Conservation (phyloP, 2,113 vertebrate genomes). For the Trematocara nigrifrons region DNA sequence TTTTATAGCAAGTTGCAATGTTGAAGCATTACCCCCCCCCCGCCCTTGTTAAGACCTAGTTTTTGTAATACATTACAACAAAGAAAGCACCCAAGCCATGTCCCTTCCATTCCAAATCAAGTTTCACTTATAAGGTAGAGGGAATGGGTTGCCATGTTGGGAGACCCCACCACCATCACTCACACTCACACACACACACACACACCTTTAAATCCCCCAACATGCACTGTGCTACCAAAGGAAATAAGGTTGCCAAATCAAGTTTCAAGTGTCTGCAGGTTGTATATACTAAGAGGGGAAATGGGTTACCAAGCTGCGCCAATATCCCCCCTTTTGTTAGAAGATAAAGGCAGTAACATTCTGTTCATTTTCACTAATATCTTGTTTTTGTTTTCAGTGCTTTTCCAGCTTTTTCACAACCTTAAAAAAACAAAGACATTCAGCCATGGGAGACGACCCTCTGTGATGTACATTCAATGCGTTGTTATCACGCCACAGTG, state of each 20-base stretch:
- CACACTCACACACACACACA: accelerated
- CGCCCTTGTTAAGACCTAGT: slow-evolving; percentile 5
- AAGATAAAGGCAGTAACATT: neutral
- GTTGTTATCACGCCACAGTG: neutral
- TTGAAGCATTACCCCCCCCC: neutral
- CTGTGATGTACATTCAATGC: neutral
- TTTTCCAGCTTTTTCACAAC: neutral
- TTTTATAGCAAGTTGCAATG: neutral
- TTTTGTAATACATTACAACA: neutral
- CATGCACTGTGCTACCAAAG: neutral
- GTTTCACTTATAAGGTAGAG: neutral
- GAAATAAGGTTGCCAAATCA: neutral
- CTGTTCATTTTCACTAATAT: neutral
- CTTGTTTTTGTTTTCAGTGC: neutral
- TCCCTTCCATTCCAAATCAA: neutral
- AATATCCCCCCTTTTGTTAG: neutral
- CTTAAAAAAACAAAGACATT: neutral
- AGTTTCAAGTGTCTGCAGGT: slow-evolving; percentile 45
- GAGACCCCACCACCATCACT: neutral
- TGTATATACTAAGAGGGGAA: neutral
- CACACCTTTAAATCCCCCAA: neutral
- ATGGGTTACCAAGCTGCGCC: neutral
- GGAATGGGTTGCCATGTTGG: neutral
- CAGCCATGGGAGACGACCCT: neutral
- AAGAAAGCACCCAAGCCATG: neutral